Conservation (phyloP, 2,797 vertebrate genomes). For the Diplodus sargus region DNA sequence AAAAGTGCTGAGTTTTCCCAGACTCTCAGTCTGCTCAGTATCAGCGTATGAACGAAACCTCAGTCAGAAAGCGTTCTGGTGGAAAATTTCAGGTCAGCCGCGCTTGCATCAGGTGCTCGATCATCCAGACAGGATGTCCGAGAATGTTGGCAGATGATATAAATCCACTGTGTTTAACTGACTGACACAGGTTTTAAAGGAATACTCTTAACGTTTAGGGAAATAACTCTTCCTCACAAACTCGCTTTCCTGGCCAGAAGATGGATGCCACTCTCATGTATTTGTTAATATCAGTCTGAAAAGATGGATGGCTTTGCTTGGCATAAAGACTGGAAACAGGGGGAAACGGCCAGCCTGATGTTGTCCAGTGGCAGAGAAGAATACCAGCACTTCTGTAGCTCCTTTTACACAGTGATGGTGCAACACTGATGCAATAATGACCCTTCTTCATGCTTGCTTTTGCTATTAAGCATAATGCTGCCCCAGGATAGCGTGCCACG, state of each 20-base stretch:
- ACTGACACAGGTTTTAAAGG: conserved; percentile 13
- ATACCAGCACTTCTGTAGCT: too few species aligned
- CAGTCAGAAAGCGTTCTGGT: background rate
- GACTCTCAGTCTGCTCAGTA: conserved; percentile 10
- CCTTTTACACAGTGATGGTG: too few species aligned
- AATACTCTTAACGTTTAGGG: background rate
- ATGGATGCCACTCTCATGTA: background rate
- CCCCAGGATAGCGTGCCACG: too few species aligned
- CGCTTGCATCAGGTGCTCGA: conserved; percentile 36
- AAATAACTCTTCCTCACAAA: background rate
- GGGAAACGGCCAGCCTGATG: too few species aligned
- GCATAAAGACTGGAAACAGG: background rate
- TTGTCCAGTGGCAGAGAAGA: background rate
- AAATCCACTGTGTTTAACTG: conserved; percentile 6
- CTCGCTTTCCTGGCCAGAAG: background rate
- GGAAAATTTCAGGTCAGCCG: conserved; percentile 47
- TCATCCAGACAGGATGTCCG: conserved; percentile 40
- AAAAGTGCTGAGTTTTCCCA: conserved; percentile 37
- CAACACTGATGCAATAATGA: too few species aligned
- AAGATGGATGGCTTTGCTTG: background rate
- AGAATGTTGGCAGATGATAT: conserved; percentile 27
- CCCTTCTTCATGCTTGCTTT: too few species aligned
- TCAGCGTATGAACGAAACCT: conserved; percentile 42
- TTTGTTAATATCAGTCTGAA: background rate
- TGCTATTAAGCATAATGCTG: too few species aligned